Evolutionary conservation across 2,888 invertebrate genomes (phyloP).

Genomic region (Camptogramma bilineatum): DNA sequence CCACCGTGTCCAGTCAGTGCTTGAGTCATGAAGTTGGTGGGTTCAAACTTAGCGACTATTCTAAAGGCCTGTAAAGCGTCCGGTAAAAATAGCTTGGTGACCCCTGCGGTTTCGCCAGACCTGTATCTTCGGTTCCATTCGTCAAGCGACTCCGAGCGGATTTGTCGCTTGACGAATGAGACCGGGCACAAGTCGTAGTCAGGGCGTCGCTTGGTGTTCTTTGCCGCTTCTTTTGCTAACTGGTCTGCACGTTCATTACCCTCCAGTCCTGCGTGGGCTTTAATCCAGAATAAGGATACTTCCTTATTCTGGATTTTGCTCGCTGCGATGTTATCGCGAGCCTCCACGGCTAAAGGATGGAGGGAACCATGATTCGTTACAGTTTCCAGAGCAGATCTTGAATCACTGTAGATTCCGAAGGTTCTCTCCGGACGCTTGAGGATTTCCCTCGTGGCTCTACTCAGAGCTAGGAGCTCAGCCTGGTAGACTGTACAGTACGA

Average conservation of each 20-base stretch:
- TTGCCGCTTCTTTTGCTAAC: background rate
- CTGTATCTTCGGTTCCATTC: no score
- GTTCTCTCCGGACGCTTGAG: background rate
- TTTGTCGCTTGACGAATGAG: no score
- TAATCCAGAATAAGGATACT: no score
- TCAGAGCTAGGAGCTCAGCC: slow-evolving; percentile 19
- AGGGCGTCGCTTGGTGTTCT: no score
- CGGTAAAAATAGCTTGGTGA: no score
- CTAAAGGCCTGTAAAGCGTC: no score
- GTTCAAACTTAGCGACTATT: background rate
- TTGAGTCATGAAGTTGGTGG: background rate
- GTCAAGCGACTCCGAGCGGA: no score
- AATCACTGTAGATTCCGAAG: background rate
- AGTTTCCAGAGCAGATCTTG: slow-evolving; percentile 6
- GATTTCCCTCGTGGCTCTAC: background rate
- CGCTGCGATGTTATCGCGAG: background rate
- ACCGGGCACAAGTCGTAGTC: no score
- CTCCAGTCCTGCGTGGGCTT: slow-evolving; percentile 4
- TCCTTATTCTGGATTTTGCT: background rate
- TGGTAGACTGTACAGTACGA: slow-evolving; percentile 14
- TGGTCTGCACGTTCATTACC: slow-evolving; percentile 5
- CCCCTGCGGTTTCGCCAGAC: no score
- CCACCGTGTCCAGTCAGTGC: background rate
- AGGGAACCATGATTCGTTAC: background rate
- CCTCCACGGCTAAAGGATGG: slow-evolving; percentile 13